Evolutionary conservation across 2,888 invertebrate species (phyloP), one percentile per base, ranked within the genome.

Genomic region (Rhamnusium bicolor): DNA sequence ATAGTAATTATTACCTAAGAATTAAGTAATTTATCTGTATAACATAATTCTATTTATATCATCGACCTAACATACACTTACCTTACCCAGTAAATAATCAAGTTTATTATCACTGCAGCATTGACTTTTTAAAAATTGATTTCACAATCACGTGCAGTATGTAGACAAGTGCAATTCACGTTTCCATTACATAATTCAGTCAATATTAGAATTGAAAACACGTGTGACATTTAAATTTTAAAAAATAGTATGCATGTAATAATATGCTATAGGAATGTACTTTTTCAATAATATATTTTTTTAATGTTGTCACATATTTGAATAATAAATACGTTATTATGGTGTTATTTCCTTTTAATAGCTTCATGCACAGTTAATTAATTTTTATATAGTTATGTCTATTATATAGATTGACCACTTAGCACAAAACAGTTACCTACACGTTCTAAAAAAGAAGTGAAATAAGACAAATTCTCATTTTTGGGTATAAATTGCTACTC

Each of bases 211-310:
- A 68, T 71, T 69, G 67, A 63, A 82, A 82, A 80, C 84, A 84
- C 84, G 84, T 84, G 84, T 82, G 84, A 84, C 84, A 84, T 84
- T 84, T 84, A 80, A 75, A 71, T 69, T 71, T 74, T 71, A 80
- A 80, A 54, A 54, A 54, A 24, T 19, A 16, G 16, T 54, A 80
- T 77, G 60, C 63, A 68, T 69, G 58, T 65, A 63, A 68, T 73
- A 69, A 75, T 73, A 62, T 53, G 29, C 29, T 60, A 62, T 58
- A 72, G 70, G 74, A 71, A 75, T 74, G 72, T 62, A 58, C 32
- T 69, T 72, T 76, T 76, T 71, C 27, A 49, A 46, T 60, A 54
- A 54, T 21, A 67, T 49, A 62, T 72, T 71, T 75, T 75, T 65
- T 54, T 58, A 75, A 68, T 63, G 62, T 68, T 71, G 67, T 66